Percentiles rank a stretch among this genome's conserved stretches.
Evolutionary conservation across 1,140 invertebrate genomes (phyloP).

Genomic region (Choristoneura fumiferana): DNA sequence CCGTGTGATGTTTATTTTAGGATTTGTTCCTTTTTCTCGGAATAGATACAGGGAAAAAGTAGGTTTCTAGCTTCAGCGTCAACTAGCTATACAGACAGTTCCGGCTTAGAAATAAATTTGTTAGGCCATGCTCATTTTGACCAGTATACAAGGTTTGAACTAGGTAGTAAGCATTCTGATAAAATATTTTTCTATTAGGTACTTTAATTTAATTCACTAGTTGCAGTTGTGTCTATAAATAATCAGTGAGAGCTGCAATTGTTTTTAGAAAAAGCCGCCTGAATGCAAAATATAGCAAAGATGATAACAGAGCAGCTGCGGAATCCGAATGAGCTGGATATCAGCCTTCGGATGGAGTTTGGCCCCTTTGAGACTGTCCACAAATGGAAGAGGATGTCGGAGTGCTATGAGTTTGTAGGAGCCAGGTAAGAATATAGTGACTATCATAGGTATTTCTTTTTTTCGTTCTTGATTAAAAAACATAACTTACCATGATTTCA

Average conservation of each 20-base stretch:
- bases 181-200: too few relatives aligned
- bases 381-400: constrained; percentile 95
- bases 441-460: constrained; percentile 6
- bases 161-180: too few relatives aligned
- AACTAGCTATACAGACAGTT: not conserved
- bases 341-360: constrained; percentile 83
- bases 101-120: too few relatives aligned
- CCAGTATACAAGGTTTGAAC: too few relatives aligned
- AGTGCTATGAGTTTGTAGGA: constrained; percentile 98
- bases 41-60: constrained; percentile 15
- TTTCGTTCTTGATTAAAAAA: too few relatives aligned
- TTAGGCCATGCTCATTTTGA: too few relatives aligned
- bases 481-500: too few relatives aligned
- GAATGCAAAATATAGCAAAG: constrained; percentile 64
- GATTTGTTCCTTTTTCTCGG: constrained; percentile 33
- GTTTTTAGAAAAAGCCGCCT: constrained; percentile 27
- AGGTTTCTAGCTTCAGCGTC: constrained; percentile 7
- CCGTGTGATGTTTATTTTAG: constrained; percentile 47
- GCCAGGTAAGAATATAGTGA: constrained; percentile 83
- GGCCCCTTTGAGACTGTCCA: constrained; percentile 95
- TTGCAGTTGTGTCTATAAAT: too few relatives aligned
- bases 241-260: too few relatives aligned
- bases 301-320: constrained; percentile 70
- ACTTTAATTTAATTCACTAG: too few relatives aligned
- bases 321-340: constrained; percentile 72